These are phyloP conservation scores for Sesia apiformis DNA, from an alignment of 2,888 invertebrate species.

Conservation along the genomic window DNA sequence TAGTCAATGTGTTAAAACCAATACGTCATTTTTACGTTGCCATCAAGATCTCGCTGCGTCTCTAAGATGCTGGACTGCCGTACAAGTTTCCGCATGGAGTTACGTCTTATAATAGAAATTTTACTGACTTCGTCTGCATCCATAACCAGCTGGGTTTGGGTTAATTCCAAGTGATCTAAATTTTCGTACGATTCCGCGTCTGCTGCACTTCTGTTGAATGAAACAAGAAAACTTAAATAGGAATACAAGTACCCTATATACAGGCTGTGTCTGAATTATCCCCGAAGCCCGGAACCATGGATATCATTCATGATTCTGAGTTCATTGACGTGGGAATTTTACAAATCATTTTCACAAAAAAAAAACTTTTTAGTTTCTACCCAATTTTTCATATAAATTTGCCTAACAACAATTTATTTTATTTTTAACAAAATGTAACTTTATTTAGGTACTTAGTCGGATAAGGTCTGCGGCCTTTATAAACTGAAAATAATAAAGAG, in stretches of 20 bases:
- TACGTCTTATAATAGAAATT: slow-evolving; percentile 43
- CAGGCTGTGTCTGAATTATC: too few species aligned
- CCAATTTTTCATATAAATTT: too few species aligned
- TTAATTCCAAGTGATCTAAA: slow-evolving; percentile 75
- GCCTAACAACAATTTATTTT: too few species aligned
- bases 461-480: too few species aligned
- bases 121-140: slow-evolving; percentile 40
- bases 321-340: too few species aligned
- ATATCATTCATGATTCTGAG: too few species aligned
- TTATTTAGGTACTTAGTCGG: too few species aligned
- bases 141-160: slow-evolving; percentile 38
- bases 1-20: slow-evolving; percentile 79
- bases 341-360: too few species aligned
- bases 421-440: too few species aligned
- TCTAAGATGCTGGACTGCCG: slow-evolving; percentile 88
- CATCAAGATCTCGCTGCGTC: slow-evolving; percentile 85
- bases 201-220: slow-evolving; percentile 60
- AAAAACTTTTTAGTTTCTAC: too few species aligned
- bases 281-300: too few species aligned
- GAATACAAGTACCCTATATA: background rate
- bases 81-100: slow-evolving; percentile 80
- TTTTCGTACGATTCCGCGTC: slow-evolving; percentile 82
- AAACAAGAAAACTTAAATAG: slow-evolving; percentile 9
- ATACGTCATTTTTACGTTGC: slow-evolving; percentile 88
- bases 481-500: too few species aligned